Conservation (phyloP, 1,140 invertebrate genomes). For the Ectropis grisescens region DNA sequence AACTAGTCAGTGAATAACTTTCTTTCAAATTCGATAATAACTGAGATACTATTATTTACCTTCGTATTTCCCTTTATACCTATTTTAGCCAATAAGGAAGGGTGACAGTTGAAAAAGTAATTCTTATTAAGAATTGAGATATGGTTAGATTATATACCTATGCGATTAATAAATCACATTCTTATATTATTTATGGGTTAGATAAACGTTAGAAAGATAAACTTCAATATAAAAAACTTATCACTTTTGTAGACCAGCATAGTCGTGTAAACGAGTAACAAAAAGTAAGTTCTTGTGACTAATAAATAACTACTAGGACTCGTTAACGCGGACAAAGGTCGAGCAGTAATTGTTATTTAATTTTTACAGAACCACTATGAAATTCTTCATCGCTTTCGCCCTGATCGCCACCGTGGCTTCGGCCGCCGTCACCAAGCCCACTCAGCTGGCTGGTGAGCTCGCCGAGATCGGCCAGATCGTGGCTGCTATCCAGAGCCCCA, state of each 20-base stretch:
- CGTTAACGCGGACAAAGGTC: neutral
- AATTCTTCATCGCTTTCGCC: constrained; percentile 35
- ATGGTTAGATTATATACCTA: too few relatives aligned
- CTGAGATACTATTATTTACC: too few relatives aligned
- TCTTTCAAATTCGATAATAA: too few relatives aligned
- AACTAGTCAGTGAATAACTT: too few relatives aligned
- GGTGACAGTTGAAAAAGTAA: too few relatives aligned
- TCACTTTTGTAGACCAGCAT: neutral
- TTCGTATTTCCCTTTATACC: too few relatives aligned
- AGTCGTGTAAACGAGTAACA: neutral
- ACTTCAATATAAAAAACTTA: neutral
- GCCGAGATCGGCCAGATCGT: constrained; percentile 32
- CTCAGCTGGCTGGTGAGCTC: constrained; percentile 7
- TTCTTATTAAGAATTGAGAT: too few relatives aligned
- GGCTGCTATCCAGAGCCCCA: constrained; percentile 43
- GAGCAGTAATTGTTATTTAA: neutral
- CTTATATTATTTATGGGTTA: too few relatives aligned
- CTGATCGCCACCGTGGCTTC: constrained; percentile 32
- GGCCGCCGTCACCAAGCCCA: constrained; percentile 18
- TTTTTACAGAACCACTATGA: constrained; percentile 29
- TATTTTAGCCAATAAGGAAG: too few relatives aligned
- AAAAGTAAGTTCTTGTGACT: neutral
- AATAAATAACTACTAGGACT: neutral
- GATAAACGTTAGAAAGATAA: neutral
- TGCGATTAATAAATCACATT: too few relatives aligned